These are phyloP conservation scores for Nansenia antarctica DNA, from an alignment of 2,113 vertebrate species.

Conservation along the genomic window DNA sequence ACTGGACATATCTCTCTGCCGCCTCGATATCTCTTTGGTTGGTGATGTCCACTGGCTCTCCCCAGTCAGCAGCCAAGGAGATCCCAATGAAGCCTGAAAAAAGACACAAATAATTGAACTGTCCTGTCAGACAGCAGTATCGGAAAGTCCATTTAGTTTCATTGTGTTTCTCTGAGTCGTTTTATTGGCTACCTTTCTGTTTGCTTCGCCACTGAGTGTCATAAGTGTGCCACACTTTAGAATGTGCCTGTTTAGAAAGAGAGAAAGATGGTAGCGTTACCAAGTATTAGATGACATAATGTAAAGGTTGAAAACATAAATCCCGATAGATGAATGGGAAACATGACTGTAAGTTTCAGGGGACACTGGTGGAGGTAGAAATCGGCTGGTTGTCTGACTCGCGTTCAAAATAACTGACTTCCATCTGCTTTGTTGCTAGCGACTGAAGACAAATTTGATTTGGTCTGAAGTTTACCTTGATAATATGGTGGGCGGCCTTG, in stretches of 20 bases:
- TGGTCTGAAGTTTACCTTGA: slow-evolving; percentile 86
- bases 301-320: too few relatives aligned
- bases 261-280: background rate
- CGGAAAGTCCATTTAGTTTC: too few relatives aligned
- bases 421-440: too few relatives aligned
- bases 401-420: too few relatives aligned
- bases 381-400: background rate
- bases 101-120: too few relatives aligned
- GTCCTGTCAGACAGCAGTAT: too few relatives aligned
- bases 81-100: slow-evolving; percentile 85
- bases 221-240: slow-evolving; percentile 87
- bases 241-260: slow-evolving; percentile 77
- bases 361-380: background rate
- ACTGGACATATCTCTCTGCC: slow-evolving; percentile 88
- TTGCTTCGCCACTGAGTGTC: slow-evolving; percentile 78
- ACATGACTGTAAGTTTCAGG: too few relatives aligned
- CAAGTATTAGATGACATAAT: background rate
- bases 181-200: slow-evolving; percentile 78
- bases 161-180: background rate
- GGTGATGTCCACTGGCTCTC: slow-evolving; percentile 83
- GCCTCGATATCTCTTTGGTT: slow-evolving; percentile 82
- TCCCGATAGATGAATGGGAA: too few relatives aligned
- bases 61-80: slow-evolving; percentile 86
- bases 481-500: slow-evolving; percentile 84
- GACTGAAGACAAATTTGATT: too few relatives aligned